Conservation (phyloP, 2,797 vertebrate species). For the Neomorphus geoffroyi region DNA sequence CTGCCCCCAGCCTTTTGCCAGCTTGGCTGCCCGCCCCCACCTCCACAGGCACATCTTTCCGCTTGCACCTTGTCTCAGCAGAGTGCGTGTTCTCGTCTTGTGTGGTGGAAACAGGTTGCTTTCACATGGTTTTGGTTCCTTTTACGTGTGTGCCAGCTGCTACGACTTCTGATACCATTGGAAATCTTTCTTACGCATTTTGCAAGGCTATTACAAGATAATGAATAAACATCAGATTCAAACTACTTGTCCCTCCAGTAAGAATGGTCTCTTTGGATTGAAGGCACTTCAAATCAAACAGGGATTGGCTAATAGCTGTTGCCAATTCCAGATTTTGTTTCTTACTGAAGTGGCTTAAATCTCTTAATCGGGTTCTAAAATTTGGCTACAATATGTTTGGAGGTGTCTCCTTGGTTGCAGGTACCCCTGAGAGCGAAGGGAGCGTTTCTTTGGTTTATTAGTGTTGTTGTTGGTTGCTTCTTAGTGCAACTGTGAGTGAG, state of each 20-base stretch:
- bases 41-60: not conserved
- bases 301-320: not conserved
- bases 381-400: constrained; percentile 9
- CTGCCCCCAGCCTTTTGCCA: no score
- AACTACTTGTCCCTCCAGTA: not conserved
- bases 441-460: not conserved
- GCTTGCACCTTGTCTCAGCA: accelerated
- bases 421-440: not conserved
- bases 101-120: not conserved
- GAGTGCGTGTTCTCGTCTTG: accelerated
- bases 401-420: not conserved
- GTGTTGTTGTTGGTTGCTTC: accelerated
- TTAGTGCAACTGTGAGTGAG: accelerated
- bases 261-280: not conserved
- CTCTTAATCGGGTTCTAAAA: not conserved
- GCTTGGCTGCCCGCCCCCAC: not conserved
- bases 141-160: accelerated
- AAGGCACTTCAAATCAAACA: not conserved
- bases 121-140: not conserved
- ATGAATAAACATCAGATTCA: not conserved
- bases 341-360: not conserved
- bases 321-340: not conserved
- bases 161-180: not conserved
- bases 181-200: not conserved
- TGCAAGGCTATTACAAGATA: not conserved